Base-by-base conservation (phyloP, 2,888 invertebrate species). In the Sesia apiformis region DNA sequence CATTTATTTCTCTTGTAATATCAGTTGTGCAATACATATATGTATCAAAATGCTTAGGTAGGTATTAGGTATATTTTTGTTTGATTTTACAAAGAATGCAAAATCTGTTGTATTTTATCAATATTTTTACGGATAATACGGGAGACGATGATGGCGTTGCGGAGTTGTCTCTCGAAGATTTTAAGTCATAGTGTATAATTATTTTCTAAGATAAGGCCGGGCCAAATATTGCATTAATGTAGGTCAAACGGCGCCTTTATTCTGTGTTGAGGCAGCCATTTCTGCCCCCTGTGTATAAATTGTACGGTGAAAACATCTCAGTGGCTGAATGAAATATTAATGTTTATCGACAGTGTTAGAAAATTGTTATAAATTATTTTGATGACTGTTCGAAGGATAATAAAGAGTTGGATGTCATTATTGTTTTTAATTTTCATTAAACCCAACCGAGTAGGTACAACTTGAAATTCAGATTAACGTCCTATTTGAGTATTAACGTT, bases 341-440 rank as follows among this genome's bases (percentile, higher is more conserved):
- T 89, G 86, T 87, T 87, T 80, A 86, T 84, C 84, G 82, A 85
- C 89, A 89, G 88, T 89, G 88, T 89, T 88, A 88, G 89, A 89
- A 90, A 90, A 88, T 90, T 89, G 90, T 90, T 90, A 90, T 90
- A 90, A 90, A 90, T 90, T 90, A 90, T 90, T 90, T 90, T 90
- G 90, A 90, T 90, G 90, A 90, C 90, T 90, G 90, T 90, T 90
- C 89, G 86, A 90, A 90, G 78, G 85, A 90, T 89, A 90, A 90
- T 90, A 90, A 90, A 90, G 90, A 90, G 90, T 90, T 90, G 90
- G 90, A 90, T 90, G 90, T 90, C 90, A 89, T 52, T 70, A 71
- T 69, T 60, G 68, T 69, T 70, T 46, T 73, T 82, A 70, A 76
- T 46, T 46, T 8, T n/a, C 7, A 43, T 8, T 23, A 23, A 23